Conservation (phyloP, 1,140 invertebrate genomes). For the Drosophila sucinea region DNA sequence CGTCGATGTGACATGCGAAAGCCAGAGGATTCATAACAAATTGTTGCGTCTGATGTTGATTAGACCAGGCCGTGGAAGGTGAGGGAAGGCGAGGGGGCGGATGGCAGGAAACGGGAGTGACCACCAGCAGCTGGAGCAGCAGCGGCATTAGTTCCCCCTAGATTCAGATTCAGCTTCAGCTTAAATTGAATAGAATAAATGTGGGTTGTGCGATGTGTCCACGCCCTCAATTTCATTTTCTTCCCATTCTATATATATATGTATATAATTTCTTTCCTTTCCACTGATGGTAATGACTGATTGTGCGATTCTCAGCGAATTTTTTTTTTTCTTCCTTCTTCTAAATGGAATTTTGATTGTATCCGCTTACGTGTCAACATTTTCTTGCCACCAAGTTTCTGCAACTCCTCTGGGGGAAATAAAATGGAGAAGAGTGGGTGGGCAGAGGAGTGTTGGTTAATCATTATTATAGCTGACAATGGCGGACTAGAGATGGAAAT, state of each 20-base stretch:
- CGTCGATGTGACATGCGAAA: conserved; percentile 45
- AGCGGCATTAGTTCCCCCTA: conserved; percentile 21
- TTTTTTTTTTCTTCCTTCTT: conserved; percentile 23
- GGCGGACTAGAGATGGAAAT: conserved; percentile 3
- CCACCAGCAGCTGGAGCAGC: conserved; percentile 45
- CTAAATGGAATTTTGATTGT: conserved; percentile 81
- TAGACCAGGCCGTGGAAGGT: conserved; percentile 37
- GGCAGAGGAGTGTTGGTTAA: conserved; percentile 29
- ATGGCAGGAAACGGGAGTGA: conserved; percentile 27
- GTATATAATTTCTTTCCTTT: conserved; percentile 18
- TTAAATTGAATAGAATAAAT: conserved; percentile 58
- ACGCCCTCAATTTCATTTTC: conserved; percentile 42
- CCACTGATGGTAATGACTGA: conserved; percentile 71
- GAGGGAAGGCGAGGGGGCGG: background rate
- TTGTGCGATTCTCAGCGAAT: conserved; percentile 73
- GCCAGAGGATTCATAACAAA: conserved; percentile 67
- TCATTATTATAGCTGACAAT: conserved; percentile 32
- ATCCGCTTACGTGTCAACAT: conserved; percentile 74
- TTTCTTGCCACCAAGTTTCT: conserved; percentile 30
- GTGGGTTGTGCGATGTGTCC: conserved; percentile 24
- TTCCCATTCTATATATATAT: conserved; percentile 13
- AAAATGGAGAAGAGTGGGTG: background rate
- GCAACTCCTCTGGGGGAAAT: conserved; percentile 23
- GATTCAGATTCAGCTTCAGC: conserved; percentile 47
- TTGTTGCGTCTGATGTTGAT: conserved; percentile 72